These are phyloP conservation scores for Scytalopus superciliaris DNA, from an alignment of 2,113 vertebrate species.

Conservation along the genomic window DNA sequence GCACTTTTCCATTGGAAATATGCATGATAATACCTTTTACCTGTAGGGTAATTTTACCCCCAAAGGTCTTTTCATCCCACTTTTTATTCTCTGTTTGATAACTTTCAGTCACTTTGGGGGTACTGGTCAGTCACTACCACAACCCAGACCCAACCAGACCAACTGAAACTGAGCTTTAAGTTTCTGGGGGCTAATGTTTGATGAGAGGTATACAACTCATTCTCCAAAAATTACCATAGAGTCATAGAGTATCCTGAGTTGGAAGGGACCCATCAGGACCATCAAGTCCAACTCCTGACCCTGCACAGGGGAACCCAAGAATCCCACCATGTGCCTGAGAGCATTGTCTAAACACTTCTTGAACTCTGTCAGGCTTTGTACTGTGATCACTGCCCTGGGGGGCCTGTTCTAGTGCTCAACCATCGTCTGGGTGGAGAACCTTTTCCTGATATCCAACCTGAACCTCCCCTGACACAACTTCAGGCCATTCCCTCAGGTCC, in stretches of 20 bases:
- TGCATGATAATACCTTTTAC: background rate
- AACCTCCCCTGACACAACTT: background rate
- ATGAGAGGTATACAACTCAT: background rate
- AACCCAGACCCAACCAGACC: background rate
- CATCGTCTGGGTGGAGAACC: background rate
- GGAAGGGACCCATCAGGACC: background rate
- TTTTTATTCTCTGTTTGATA: background rate
- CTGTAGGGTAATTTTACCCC: background rate
- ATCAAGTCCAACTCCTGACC: background rate
- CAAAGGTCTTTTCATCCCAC: background rate
- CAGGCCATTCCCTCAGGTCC: background rate
- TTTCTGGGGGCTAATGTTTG: background rate
- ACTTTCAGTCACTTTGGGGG: background rate
- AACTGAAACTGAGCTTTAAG: background rate
- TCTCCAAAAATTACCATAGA: background rate
- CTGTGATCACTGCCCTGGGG: background rate
- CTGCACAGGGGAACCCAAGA: background rate
- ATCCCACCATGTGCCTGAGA: background rate
- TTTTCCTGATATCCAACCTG: background rate
- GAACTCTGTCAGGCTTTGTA: background rate
- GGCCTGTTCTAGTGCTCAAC: background rate
- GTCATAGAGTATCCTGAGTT: background rate
- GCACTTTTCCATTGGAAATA: background rate
- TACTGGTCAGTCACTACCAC: background rate
- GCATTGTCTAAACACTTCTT: background rate